Conservation (phyloP, 2,113 vertebrate species). For the Colinus virginianus region DNA sequence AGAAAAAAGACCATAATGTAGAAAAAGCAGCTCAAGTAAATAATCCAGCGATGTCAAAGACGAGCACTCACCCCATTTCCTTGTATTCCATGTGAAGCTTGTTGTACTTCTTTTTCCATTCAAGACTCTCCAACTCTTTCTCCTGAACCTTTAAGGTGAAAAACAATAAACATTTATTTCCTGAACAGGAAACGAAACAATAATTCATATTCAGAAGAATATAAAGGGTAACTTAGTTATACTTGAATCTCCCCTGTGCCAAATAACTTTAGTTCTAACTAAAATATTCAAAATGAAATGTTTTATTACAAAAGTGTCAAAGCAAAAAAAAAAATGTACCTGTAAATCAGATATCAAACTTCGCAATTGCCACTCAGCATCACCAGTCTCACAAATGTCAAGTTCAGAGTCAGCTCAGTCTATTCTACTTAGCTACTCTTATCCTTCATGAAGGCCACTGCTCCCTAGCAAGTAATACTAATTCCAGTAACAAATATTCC, state of each 20-base stretch:
- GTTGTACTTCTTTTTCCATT: conserved; percentile 78
- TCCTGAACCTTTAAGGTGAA: conserved; percentile 75
- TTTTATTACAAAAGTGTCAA: background rate
- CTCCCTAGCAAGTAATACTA: background rate
- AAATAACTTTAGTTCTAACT: background rate
- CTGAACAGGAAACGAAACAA: background rate
- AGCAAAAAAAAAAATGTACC: background rate
- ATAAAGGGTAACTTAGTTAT: background rate
- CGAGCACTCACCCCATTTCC: conserved; percentile 85
- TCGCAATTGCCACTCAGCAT: background rate
- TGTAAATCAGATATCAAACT: accelerated
- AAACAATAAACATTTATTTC: background rate
- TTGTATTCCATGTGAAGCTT: conserved; percentile 76
- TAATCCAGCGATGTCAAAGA: background rate
- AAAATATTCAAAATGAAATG: background rate
- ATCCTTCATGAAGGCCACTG: background rate
- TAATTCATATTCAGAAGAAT: background rate
- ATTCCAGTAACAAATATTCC: background rate
- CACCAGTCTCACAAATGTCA: background rate
- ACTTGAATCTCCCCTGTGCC: background rate
- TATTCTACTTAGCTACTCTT: background rate
- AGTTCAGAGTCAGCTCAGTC: background rate
- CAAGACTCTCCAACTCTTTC: conserved; percentile 63
- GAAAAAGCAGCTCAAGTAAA: background rate
- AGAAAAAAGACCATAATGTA: background rate